Base-by-base conservation (phyloP, 2,888 invertebrate genomes). In the Saturnia japonica region DNA sequence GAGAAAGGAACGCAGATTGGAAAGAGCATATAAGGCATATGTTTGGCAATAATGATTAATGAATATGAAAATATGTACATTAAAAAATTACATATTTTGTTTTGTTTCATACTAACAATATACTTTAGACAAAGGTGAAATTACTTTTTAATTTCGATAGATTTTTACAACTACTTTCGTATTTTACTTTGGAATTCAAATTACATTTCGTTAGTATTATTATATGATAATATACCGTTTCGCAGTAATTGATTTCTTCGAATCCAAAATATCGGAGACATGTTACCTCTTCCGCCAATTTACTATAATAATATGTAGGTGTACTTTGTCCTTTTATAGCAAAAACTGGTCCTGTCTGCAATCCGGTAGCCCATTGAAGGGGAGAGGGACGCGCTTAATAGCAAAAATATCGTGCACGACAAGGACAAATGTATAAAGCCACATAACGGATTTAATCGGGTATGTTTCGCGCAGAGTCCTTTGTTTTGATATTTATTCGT, bases 341-440 rank as follows among this genome's bases (percentile, higher is more conserved):
- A 91, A 92, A 92, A 92, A 92, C 91, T 91, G 88, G 92, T 91
- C 89, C 81, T 85, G 82, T 87, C 85, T 85, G 87, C 87, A 86
- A 91, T 88, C 88, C 85, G 82, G 88, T 85, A 90, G 87, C 83
- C 90, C 92, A 92, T 92, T 91, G 85, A 92, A 85, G 91, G 79
- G 78, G 78, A 91, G 79, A 80, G 86, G 82, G 91, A 90, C 73
- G 72, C 72, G 76, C 45, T 71, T 71, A 83, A 78, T 73, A 69
- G 72, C 72, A 74, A 69, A 70, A 70, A 60, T 68, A 51, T 60
- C 1, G 77, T 71, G 28, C 14, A 64, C 70, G 84, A 88, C 73
- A 82, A 79, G 80, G 89, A 90, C 73, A 77, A 77, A 73, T 71
- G 76, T 77, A 81, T 76, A 76, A 76, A 85, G 81, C 80, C 82